Conservation (phyloP, 2,797 vertebrate genomes). For the Rhodeus uyekii region DNA sequence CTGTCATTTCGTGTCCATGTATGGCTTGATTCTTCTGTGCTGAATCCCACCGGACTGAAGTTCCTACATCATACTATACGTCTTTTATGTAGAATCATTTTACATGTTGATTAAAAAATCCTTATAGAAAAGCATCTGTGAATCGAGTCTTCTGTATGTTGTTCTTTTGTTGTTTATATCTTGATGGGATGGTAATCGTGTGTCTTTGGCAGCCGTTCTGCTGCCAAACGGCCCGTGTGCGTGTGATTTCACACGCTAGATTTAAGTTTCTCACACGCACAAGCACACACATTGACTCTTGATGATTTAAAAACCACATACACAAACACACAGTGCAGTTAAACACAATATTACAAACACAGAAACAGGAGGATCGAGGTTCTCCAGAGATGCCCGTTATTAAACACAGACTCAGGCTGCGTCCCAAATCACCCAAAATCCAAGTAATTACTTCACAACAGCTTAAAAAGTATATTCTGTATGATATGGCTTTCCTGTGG, state of each 20-base stretch:
- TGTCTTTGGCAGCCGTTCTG: slow-evolving; percentile 73
- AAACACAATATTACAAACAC: background rate
- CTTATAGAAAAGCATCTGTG: slow-evolving; percentile 68
- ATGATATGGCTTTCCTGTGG: too few species aligned
- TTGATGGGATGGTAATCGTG: slow-evolving; percentile 31
- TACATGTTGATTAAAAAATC: slow-evolving; percentile 69
- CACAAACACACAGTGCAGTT: slow-evolving; percentile 20
- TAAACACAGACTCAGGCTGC: background rate
- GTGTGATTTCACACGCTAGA: background rate
- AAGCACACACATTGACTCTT: background rate
- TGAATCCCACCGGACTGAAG: slow-evolving; percentile 16
- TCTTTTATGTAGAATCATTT: slow-evolving; percentile 62
- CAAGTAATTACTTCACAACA: background rate
- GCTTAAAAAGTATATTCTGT: background rate
- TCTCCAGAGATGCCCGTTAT: slow-evolving; percentile 6
- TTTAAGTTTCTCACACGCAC: slow-evolving; percentile 5
- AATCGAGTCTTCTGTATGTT: slow-evolving; percentile 23
- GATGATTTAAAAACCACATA: background rate
- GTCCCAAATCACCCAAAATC: background rate
- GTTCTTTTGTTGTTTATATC: background rate
- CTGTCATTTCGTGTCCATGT: slow-evolving; percentile 45
- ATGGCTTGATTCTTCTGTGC: slow-evolving; percentile 44
- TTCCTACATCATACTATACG: slow-evolving; percentile 61
- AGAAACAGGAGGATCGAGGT: background rate
- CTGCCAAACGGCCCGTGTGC: slow-evolving; percentile 30